Percentiles rank a stretch among this genome's conserved stretches.
Conservation (phyloP, 2,888 invertebrate species). For the Leptothorax acervorum region DNA sequence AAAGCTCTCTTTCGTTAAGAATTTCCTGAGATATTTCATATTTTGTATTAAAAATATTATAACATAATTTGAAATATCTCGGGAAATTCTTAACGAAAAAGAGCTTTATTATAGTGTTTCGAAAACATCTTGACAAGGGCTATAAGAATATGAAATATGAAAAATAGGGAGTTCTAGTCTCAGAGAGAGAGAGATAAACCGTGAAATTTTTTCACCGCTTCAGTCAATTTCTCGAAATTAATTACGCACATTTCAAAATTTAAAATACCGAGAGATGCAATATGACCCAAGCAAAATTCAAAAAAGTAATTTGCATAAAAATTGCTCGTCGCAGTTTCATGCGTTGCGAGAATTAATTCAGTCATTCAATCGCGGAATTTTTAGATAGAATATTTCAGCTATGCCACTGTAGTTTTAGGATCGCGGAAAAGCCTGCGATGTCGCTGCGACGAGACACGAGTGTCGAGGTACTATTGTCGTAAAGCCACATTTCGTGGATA, state of each 20-base stretch:
- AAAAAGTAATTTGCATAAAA: conserved; percentile 29
- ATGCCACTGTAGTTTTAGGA: background rate
- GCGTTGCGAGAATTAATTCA: background rate
- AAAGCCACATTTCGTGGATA: conserved; percentile 49
- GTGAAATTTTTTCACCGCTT: background rate
- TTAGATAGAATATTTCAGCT: background rate
- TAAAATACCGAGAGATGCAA: background rate
- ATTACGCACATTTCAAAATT: background rate
- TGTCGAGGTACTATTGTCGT: conserved; percentile 20
- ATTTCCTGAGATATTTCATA: too few species aligned
- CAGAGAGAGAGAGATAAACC: background rate
- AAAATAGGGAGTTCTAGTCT: too few species aligned
- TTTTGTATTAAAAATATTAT: too few species aligned
- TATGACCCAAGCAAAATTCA: background rate
- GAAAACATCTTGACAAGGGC: too few species aligned
- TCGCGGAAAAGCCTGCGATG: background rate
- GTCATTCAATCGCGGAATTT: conserved; percentile 12
- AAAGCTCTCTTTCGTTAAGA: too few species aligned
- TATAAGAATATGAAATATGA: too few species aligned
- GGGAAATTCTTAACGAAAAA: too few species aligned
- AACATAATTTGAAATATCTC: too few species aligned
- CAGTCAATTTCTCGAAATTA: conserved; percentile 13
- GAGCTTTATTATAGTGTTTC: too few species aligned
- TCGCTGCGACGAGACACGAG: background rate
- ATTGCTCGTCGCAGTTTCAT: conserved; percentile 22